These are phyloP conservation scores for Probosciger aterrimus DNA, from an alignment of 2,113 vertebrate genomes.

Conservation along the genomic window DNA sequence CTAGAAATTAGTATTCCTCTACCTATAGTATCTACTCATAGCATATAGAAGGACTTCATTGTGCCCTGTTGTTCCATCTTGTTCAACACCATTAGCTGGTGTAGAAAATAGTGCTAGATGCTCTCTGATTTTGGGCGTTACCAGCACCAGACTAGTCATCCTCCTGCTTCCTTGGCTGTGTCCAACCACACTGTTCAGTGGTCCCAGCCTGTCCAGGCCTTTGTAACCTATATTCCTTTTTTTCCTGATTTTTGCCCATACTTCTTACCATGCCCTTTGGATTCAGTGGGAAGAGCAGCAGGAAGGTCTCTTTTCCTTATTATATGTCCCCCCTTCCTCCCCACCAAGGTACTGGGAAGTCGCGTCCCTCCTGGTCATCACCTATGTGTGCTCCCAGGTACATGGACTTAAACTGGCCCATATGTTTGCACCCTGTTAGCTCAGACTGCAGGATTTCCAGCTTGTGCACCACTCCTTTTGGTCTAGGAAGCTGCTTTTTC, in stretches of 20 bases:
- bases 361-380: neutral
- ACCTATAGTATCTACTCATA: neutral
- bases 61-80: too few relatives aligned
- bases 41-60: neutral
- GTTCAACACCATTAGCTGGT: neutral
- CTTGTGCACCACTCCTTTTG: rapidly evolving
- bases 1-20: neutral
- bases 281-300: neutral
- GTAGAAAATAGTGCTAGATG: neutral
- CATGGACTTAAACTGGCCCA: rapidly evolving
- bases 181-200: rapidly evolving
- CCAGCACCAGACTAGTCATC: neutral
- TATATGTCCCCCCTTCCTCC: rapidly evolving
- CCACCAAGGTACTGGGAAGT: neutral
- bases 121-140: neutral
- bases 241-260: neutral
- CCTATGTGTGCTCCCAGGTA: neutral
- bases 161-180: neutral
- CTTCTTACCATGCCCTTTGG: neutral
- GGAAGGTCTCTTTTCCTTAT: neutral
- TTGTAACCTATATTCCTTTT: too few relatives aligned
- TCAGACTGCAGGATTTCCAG: neutral
- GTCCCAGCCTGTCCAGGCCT: neutral
- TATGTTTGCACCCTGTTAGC: too few relatives aligned
- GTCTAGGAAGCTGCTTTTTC: neutral